These are phyloP conservation scores for Oligia fasciuncula DNA, from an alignment of 2,888 invertebrate species.

Conservation along the genomic window DNA sequence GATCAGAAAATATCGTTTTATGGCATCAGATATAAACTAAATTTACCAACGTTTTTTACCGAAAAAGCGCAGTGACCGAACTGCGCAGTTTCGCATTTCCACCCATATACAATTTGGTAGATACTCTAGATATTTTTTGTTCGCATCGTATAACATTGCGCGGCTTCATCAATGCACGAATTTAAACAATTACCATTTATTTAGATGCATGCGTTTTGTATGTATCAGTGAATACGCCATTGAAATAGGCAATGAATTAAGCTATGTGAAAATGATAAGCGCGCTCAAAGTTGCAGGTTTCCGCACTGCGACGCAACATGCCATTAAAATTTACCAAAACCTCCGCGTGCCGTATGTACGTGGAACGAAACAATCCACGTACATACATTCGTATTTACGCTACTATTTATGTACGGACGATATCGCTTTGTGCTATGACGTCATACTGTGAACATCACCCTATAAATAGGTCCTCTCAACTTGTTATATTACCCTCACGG, in stretches of 20 bases:
- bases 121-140: constrained; percentile 27
- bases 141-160: constrained; percentile 14
- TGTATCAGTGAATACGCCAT: constrained; percentile 24
- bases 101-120: constrained; percentile 14
- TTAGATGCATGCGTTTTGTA: background rate
- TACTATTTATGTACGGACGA: constrained; percentile 59
- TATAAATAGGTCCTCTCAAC: constrained; percentile 67
- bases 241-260: constrained; percentile 28
- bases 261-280: constrained; percentile 54
- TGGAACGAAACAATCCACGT: constrained; percentile 78
- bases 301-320: constrained; percentile 83
- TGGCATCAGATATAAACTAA: constrained; percentile 25
- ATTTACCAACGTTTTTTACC: constrained; percentile 27
- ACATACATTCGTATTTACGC: constrained; percentile 73
- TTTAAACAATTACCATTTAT: constrained; percentile 24
- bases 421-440: constrained; percentile 72
- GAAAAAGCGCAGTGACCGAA: constrained; percentile 31
- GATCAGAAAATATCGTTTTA: constrained; percentile 20
- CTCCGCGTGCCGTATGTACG: constrained; percentile 66
- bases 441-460: constrained; percentile 66
- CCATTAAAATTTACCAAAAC: constrained; percentile 85
- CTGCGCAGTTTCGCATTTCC: constrained; percentile 40
- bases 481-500: constrained; percentile 62
- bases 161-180: constrained; percentile 14
- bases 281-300: constrained; percentile 69